Evolutionary conservation across 2,113 vertebrate genomes (phyloP), one percentile per base, ranked within the genome.

Genomic region (Craseonycteris thonglongyai): DNA sequence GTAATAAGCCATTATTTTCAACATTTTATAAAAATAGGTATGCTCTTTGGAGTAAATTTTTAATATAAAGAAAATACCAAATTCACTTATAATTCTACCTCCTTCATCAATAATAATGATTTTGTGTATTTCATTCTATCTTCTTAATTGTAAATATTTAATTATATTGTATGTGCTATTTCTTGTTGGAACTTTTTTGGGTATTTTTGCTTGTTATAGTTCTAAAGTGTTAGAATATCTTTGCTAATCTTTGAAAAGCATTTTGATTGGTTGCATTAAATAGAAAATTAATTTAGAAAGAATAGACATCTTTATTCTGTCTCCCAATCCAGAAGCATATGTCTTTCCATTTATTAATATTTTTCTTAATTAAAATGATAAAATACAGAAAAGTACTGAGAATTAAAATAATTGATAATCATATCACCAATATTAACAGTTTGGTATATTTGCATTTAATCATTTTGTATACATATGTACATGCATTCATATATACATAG

Each of bases 331-430:
- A 85, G 49, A 88, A 93, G 5, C 4, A 42, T 81, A 33, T 47
- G 10, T 71, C 63, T 89, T 91, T 81, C 22, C 33, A 88, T 28
- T 88, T 11, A 58, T 38, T 63, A 56, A 78, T 47, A 51, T 42
- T 76, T 93, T 93, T 80, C 26, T 45, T 35, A 79, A 80, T 75
- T 89, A 76, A 96, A 94, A 71, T 81, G 1, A 40, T 19, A 86
- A 90, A 74, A 58, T 94, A 69, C 3, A 85, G 30, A 86, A 78
- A 72, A 61, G 6, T 59, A 33, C 7, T 54, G 33, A 88, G n/a
- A 61, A 68, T 88, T 61, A 85, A 76, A 75, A 79, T 85, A 69
- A 83, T 79, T 56, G 5, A 30, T 88, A 49, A 24, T 88, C 45
- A 24, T 4, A 76, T 19, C 22, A 80, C 65, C 1, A 76, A 4